A percentile compares a stretch with the other conserved stretches of the same genome.
Conservation (phyloP, 2,797 vertebrate genomes). For the Syngnathus acus region DNA sequence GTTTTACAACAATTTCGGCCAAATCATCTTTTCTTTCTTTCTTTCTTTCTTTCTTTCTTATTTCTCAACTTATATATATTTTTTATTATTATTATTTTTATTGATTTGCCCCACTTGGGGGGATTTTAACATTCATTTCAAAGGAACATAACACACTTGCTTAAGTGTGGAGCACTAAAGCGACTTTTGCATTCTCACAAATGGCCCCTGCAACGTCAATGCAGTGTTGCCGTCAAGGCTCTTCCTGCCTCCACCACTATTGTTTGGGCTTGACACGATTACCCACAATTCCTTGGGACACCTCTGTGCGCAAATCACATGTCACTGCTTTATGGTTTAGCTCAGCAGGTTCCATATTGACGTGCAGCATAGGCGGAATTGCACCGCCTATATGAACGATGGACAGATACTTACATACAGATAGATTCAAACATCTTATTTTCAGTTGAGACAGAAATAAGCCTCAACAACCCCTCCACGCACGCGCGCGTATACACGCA, state of each 20-base stretch:
- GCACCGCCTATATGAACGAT: neutral
- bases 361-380: neutral
- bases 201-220: neutral
- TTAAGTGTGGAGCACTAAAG: neutral
- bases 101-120: too few species aligned
- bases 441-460: neutral
- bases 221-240: neutral
- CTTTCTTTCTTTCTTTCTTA: too few species aligned
- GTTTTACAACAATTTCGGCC: too few species aligned
- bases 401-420: neutral
- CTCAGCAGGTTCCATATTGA: neutral
- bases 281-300: conserved; percentile 3
- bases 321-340: neutral
- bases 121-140: neutral
- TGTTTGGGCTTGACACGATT: conserved; percentile 1
- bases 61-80: too few species aligned
- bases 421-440: neutral
- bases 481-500: neutral
- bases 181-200: neutral
- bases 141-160: neutral
- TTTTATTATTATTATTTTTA: too few species aligned
- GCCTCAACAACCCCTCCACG: neutral
- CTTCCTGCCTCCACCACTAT: neutral
- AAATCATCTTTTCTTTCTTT: too few species aligned
- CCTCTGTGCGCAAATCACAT: neutral